Evolutionary conservation across 2,113 vertebrate genomes (phyloP), one percentile per base, ranked within the genome.

Genomic region (Periophthalmodon schlosseri): DNA sequence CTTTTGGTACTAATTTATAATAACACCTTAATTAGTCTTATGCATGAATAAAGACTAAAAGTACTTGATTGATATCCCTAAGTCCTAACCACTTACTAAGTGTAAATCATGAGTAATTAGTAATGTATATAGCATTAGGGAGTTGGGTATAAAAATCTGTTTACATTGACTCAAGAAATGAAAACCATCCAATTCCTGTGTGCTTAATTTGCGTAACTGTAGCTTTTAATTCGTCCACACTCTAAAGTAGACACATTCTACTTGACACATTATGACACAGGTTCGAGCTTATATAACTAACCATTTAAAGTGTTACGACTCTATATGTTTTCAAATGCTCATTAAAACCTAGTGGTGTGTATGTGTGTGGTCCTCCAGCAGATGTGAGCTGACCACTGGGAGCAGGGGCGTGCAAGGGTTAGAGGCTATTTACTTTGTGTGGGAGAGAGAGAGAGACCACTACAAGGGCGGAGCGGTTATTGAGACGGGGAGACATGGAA

Each of bases 321-420:
- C 63, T 10, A 39, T 65, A 65, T 5, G 34, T 65, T 65, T 21
- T 20, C 18, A 39, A 65, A 65, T 12, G 63, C 61, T 65, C 63
- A 65, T 65, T n/a, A 39, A 65, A 65, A 39, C 3, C 11, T 28
- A 8, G 57, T 39, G 20, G 61, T 60, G 34, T 12, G 33, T 60
- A 23, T 82, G 84, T 86, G 90, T 90, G 90, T 89, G 90, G 90
- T 90, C 90, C 84, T 80, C 65, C 82, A 86, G 83, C 88, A 89
- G 86, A 91, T 91, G 90, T 75, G 18, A 66, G 46, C 57, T 90
- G 83, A 88, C 86, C 90, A 90, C 86, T 80, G 71, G 12, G 33
- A 67, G 47, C 78, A 77, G 57, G 68, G 82, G 57, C 13, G 57
- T 60, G 13, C 39, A 10, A 44, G 57, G 57, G 57, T 60, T 77